These are phyloP conservation scores for Stichopus horrens DNA, from an alignment of 53 echinoderm and acorn worm species.

Conservation along the genomic window DNA sequence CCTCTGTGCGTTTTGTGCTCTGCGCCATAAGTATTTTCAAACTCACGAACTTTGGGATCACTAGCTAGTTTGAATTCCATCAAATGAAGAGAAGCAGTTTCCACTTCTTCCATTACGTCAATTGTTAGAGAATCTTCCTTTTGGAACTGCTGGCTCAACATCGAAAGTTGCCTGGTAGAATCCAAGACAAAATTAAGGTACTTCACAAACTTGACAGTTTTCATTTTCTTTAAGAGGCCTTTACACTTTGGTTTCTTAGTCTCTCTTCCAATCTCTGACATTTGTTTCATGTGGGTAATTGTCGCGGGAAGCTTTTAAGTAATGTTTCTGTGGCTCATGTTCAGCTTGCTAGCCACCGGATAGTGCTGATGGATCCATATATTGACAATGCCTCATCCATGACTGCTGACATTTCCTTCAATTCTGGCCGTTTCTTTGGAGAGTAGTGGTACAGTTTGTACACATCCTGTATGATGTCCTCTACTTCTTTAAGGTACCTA, in stretches of 20 bases:
- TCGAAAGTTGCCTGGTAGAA: slow-evolving; percentile 4
- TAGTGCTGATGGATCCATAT: too few relatives aligned
- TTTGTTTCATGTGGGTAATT: too few relatives aligned
- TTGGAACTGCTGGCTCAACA: slow-evolving; percentile 17
- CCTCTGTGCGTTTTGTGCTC: neutral
- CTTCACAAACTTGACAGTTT: neutral
- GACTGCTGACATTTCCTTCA: too few relatives aligned
- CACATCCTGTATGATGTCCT: too few relatives aligned
- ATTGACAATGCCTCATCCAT: too few relatives aligned
- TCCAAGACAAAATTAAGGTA: neutral
- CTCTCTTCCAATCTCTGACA: too few relatives aligned
- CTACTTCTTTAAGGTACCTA: too few relatives aligned
- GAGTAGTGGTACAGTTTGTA: too few relatives aligned
- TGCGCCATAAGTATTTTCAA: neutral
- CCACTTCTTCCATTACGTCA: slow-evolving; percentile 12
- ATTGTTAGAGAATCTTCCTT: slow-evolving; percentile 6
- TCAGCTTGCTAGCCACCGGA: too few relatives aligned
- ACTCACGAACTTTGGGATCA: neutral
- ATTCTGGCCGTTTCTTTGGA: too few relatives aligned
- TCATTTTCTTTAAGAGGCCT: neutral
- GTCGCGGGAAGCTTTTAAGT: too few relatives aligned
- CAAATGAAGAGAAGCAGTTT: neutral
- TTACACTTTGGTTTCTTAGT: neutral
- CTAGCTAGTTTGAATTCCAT: neutral
- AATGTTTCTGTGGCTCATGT: too few relatives aligned